Conservation (phyloP, 2,113 vertebrate species). For the Protomyctophum bolini region DNA sequence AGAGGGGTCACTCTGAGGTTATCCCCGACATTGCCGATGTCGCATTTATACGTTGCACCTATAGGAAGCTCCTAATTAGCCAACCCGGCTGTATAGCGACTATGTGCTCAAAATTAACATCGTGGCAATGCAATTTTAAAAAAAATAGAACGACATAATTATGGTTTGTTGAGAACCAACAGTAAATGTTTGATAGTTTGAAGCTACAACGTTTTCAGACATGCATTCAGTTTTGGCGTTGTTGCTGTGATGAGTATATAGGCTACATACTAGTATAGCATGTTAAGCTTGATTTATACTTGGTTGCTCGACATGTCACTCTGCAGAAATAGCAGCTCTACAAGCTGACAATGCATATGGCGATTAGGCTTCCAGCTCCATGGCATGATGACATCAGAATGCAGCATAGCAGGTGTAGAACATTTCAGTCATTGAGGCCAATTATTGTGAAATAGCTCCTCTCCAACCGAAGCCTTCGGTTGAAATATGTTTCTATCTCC, state of each 20-base stretch:
- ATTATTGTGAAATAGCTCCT: no score
- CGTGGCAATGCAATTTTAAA: constrained; percentile 7
- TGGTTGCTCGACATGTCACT: no score
- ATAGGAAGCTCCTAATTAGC: constrained; percentile 36
- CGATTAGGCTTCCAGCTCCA: constrained; percentile 34
- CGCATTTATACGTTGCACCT: constrained; percentile 3
- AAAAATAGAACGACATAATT: constrained; percentile 5
- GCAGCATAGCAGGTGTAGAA: no score
- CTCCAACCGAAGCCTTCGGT: no score
- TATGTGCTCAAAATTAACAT: constrained; percentile 8
- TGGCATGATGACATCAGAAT: constrained; percentile 26
- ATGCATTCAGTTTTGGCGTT: constrained; percentile 19
- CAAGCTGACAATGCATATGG: no score
- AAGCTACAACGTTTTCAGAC: constrained; percentile 43
- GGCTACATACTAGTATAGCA: no score
- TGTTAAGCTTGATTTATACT: no score
- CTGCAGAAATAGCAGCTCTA: no score
- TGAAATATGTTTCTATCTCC: no score
- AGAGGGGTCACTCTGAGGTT: constrained; percentile 55
- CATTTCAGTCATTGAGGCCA: no score
- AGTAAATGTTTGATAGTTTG: neutral
- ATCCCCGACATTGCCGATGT: constrained; percentile 31
- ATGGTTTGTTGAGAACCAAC: neutral
- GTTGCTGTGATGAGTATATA: no score
- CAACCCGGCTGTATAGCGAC: constrained; percentile 15